A percentile compares a stretch with the other conserved stretches of the same genome.
Conservation (phyloP, 2,888 invertebrate genomes). For the Pinctada fucata region DNA sequence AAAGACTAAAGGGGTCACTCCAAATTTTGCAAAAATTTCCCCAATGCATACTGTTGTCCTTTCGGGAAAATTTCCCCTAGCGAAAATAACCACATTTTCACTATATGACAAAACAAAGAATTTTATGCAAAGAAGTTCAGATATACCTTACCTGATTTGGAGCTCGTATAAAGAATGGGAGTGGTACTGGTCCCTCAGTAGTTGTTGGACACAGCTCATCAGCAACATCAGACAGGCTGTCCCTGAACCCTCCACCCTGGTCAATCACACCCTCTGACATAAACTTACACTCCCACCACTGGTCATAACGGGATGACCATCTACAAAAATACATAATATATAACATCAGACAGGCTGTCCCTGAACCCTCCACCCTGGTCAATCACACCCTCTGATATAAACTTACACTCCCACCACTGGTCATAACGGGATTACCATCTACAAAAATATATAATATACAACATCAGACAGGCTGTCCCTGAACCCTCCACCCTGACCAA, state of each 20-base stretch:
- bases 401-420: slow-evolving; percentile 78
- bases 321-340: slow-evolving; percentile 47
- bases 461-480: slow-evolving; percentile 75
- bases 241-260: slow-evolving; percentile 77
- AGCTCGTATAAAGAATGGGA: slow-evolving; percentile 75
- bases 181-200: slow-evolving; percentile 65
- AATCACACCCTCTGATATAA: slow-evolving; percentile 75
- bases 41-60: no score
- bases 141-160: slow-evolving; percentile 72
- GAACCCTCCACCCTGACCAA: slow-evolving; percentile 77
- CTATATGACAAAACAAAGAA: no score
- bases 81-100: no score
- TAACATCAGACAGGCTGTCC: slow-evolving; percentile 74
- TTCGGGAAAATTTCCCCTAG: no score
- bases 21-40: no score
- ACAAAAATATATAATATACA: slow-evolving; percentile 6
- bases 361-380: slow-evolving; percentile 77
- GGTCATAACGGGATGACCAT: slow-evolving; percentile 73
- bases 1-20: no score
- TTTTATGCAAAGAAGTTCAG: no score
- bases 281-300: slow-evolving; percentile 78
- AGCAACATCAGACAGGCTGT: slow-evolving; percentile 76
- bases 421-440: slow-evolving; percentile 73
- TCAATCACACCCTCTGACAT: slow-evolving; percentile 76
- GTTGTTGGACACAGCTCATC: slow-evolving; percentile 76